Evolutionary conservation across 2,113 vertebrate species (phyloP).

Genomic region (Australoheros scitulus): DNA sequence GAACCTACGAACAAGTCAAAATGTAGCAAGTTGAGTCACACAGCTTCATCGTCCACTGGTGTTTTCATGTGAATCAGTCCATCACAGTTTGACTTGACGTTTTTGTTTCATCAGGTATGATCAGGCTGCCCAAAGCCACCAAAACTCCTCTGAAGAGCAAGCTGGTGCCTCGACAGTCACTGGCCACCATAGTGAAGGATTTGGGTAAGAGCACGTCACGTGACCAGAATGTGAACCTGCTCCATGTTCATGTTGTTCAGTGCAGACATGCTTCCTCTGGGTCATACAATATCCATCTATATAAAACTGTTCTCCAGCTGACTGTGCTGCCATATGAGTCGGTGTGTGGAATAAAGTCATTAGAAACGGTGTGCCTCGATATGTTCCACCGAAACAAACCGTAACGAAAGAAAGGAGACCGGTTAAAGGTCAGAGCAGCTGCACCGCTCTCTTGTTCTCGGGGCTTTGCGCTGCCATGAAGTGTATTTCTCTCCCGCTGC

Average conservation of each 20-base stretch:
- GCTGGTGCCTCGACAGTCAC: constrained; percentile 83
- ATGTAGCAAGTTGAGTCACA: not conserved
- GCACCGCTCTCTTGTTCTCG: too few species aligned
- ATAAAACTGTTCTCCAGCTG: not conserved
- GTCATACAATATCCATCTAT: not conserved
- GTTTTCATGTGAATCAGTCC: not conserved
- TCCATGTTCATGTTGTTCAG: not conserved
- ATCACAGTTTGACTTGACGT: not conserved
- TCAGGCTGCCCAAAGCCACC: constrained; percentile 90
- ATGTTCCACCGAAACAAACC: too few species aligned
- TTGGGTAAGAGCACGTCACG: constrained; percentile 77
- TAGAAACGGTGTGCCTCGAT: not conserved
- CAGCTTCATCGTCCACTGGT: not conserved
- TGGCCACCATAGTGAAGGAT: constrained; percentile 90
- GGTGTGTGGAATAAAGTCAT: not conserved
- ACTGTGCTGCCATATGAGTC: not conserved
- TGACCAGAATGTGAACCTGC: not conserved
- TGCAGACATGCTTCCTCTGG: not conserved
- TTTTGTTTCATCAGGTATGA: constrained; percentile 82
- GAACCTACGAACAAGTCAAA: not conserved
- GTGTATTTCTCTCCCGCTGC: too few species aligned
- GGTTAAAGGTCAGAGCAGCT: too few species aligned
- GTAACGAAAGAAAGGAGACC: too few species aligned
- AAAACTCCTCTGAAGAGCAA: constrained; percentile 87
- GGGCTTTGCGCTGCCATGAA: too few species aligned